phyloP scores from a whole-genome alignment of 1,140 invertebrate genomes.

The Calycopis cecrops region DNA sequence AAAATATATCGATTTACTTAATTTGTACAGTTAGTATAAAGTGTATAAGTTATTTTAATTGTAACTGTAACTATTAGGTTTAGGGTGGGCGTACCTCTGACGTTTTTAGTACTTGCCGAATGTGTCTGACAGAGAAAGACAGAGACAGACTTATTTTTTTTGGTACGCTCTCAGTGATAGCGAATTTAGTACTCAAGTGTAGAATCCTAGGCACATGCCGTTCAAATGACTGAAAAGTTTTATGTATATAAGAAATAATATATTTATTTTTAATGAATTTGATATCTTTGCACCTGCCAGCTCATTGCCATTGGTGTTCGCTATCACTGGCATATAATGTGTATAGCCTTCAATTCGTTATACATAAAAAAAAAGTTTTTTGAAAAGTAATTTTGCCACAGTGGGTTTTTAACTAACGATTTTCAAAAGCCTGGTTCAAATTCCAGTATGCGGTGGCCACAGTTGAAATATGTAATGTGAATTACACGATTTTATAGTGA shows the following conservation, averaged over 20 bases:
- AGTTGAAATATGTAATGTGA: too few relatives aligned
- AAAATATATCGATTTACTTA: slow-evolving; percentile 5
- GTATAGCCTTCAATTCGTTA: too few relatives aligned
- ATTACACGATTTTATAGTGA: too few relatives aligned
- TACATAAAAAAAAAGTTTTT: too few relatives aligned
- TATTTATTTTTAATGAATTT: slow-evolving; percentile 5
- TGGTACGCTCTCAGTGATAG: background rate
- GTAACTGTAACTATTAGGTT: slow-evolving; percentile 10
- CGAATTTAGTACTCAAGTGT: slow-evolving; percentile 5
- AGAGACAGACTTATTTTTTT: slow-evolving; percentile 1
- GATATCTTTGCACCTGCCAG: background rate
- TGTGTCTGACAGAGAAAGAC: background rate
- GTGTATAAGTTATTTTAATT: slow-evolving; percentile 7
- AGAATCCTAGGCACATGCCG: slow-evolving; percentile 7
- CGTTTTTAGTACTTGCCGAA: background rate
- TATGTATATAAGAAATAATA: slow-evolving; percentile 10
- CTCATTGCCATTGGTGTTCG: background rate
- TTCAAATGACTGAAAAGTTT: slow-evolving; percentile 9
- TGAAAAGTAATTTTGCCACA: too few relatives aligned
- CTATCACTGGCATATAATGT: background rate
- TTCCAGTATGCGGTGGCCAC: too few relatives aligned
- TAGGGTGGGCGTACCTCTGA: slow-evolving; percentile 6
- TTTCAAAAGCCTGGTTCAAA: too few relatives aligned
- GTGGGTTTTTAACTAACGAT: too few relatives aligned
- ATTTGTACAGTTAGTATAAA: slow-evolving; percentile 10